phyloP scores from a whole-genome alignment of 2,888 invertebrate species.

The Apoderus coryli region DNA sequence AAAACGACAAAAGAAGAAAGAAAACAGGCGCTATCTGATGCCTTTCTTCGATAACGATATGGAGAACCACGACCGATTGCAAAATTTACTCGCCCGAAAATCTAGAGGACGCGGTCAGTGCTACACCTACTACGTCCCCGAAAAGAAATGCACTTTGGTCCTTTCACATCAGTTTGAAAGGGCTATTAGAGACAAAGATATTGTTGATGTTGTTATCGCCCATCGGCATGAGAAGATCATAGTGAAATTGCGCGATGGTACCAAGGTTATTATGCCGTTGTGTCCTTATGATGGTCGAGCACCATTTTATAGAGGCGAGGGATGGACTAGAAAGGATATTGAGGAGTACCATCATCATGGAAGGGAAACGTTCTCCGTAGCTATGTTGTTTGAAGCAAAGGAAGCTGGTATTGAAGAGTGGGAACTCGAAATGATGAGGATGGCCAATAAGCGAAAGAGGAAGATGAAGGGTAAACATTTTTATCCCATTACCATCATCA shows the following conservation, averaged over 20 bases:
- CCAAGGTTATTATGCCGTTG: slow-evolving; percentile 51
- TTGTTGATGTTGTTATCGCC: slow-evolving; percentile 59
- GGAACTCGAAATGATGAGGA: slow-evolving; percentile 30
- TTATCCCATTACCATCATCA: too few species aligned
- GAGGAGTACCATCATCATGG: slow-evolving; percentile 31
- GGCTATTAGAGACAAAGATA: slow-evolving; percentile 62
- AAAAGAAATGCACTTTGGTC: slow-evolving; percentile 56
- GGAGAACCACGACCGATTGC: slow-evolving; percentile 26
- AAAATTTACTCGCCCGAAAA: slow-evolving; percentile 39
- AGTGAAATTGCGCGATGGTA: slow-evolving; percentile 52
- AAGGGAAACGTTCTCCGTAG: slow-evolving; percentile 36
- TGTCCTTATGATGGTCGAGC: slow-evolving; percentile 26
- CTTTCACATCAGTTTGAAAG: slow-evolving; percentile 59
- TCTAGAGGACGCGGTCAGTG: slow-evolving; percentile 38
- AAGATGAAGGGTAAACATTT: slow-evolving; percentile 25
- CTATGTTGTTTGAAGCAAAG: slow-evolving; percentile 41
- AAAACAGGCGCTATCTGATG: slow-evolving; percentile 26
- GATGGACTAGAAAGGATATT: slow-evolving; percentile 48
- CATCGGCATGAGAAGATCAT: slow-evolving; percentile 59
- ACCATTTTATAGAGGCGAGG: slow-evolving; percentile 55
- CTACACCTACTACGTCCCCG: slow-evolving; percentile 61
- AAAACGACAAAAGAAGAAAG: slow-evolving; percentile 27
- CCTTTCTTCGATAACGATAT: slow-evolving; percentile 29
- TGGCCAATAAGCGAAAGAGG: slow-evolving; percentile 27
- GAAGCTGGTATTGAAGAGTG: slow-evolving; percentile 29